Base-by-base conservation (phyloP, 2,888 invertebrate genomes). In the Dascillus cervinus region DNA sequence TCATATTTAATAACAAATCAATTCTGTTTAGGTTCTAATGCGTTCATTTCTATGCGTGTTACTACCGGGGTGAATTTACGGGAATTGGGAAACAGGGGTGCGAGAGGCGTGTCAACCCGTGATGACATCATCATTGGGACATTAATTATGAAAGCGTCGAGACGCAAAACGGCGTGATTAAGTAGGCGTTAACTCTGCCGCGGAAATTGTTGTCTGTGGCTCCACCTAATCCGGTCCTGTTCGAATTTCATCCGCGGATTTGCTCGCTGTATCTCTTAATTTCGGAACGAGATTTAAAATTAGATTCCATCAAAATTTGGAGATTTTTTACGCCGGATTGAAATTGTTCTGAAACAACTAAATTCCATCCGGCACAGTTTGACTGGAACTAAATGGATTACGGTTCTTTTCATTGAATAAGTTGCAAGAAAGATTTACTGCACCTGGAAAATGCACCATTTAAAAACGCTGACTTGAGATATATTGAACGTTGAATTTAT, bases 21-120 rank as follows among this genome's bases (percentile, higher is more conserved):
- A 31, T 34, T 27, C 39, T 26, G 41, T 46, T 39, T 43, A 43
- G 39, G 41, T 39, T 42, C 43, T 43, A 46, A 46, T 46, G 33
- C 25, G 36, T 41, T 46, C 41, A 41, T 46, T 44, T 44, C 46
- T 44, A 43, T 44, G 37, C 43, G 32, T 25, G 27, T 19, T 37
- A 25, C 37, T 31, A 31, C 32, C 22, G 37, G 41, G 43, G 43
- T 31, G 38, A 41, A 43, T 46, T 44, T 35, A 35, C 35, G 34
- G 25, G 28, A 26, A 35, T 33, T 37, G 36, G 36, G 40, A 40
- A 40, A 38, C 37, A 17, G 37, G 34, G 35, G 37, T 31, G 30
- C 30, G 34, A 28, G 32, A 36, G 43, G 43, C 41, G 45, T 48
- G 36, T 39, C 39, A 34, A 24, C 34, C 34, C 38, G 34, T 38